Conservation (phyloP, 2,113 vertebrate genomes). For the Microtus oregoni region DNA sequence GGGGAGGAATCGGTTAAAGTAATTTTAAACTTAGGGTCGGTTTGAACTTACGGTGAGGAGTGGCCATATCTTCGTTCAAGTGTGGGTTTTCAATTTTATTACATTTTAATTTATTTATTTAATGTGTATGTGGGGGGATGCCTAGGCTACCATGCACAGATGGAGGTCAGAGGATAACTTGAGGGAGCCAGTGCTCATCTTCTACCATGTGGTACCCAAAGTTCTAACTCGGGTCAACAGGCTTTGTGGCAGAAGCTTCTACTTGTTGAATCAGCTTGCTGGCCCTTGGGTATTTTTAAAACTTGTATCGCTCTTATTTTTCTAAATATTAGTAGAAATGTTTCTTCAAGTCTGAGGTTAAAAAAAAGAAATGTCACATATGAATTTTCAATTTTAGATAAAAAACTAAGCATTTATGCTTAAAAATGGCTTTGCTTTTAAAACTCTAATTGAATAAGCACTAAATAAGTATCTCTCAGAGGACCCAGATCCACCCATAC, state of each 20-base stretch:
- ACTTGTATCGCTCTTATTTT: background rate
- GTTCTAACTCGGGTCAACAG: background rate
- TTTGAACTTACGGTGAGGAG: background rate
- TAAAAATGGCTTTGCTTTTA: slow-evolving; percentile 27
- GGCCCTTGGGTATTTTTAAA: background rate
- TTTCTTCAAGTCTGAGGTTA: slow-evolving; percentile 30
- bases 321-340: slow-evolving; percentile 30
- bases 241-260: background rate
- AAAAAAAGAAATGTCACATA: slow-evolving; percentile 46
- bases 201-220: background rate
- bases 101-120: background rate
- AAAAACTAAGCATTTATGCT: slow-evolving; percentile 13
- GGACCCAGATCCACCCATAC: background rate
- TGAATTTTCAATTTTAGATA: background rate
- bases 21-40: background rate
- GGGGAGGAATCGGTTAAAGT: background rate
- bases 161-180: background rate
- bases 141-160: background rate
- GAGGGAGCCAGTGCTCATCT: background rate
- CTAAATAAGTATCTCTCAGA: background rate
- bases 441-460: background rate
- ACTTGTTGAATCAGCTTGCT: background rate
- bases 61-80: background rate
- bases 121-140: no score
- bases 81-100: background rate